Conservation (phyloP, 2,113 vertebrate genomes). For the Ptyas mucosa region DNA sequence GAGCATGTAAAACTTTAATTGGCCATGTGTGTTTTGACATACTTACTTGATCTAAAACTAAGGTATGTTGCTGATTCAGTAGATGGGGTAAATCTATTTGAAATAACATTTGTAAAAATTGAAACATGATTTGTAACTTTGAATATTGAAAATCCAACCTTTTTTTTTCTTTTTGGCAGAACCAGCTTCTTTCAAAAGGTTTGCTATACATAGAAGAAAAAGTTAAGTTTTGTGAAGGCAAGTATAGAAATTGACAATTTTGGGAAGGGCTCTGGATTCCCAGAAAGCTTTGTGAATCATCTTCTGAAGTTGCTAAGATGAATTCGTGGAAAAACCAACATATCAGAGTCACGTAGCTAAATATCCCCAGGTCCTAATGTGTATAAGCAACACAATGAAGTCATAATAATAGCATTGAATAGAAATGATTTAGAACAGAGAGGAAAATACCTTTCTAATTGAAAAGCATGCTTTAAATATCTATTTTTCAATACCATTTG, state of each 20-base stretch:
- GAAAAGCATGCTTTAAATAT: not conserved
- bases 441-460: not conserved
- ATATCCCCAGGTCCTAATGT: rapidly evolving
- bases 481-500: not conserved
- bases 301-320: constrained; percentile 26
- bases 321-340: not conserved
- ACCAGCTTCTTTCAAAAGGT: constrained; percentile 89
- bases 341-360: not conserved
- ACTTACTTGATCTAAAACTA: not conserved
- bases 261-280: not conserved
- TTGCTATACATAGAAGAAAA: constrained; percentile 85
- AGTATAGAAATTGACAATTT: constrained; percentile 39
- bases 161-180: constrained; percentile 76
- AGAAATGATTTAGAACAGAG: not conserved
- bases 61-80: not conserved
- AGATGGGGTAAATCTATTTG: not conserved
- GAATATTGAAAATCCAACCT: constrained; percentile 25
- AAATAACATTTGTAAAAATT: not conserved
- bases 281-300: constrained; percentile 10
- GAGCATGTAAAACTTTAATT: not conserved
- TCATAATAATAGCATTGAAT: not conserved
- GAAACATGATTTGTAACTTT: constrained; percentile 3
- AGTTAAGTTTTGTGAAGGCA: constrained; percentile 83
- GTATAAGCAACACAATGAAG: not conserved
- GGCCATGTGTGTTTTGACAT: not conserved